A percentile compares a stretch with the other conserved stretches of the same genome.
These are phyloP conservation scores for Drosophila sturtevanti DNA, from an alignment of 1,140 invertebrate genomes.

Conservation along the genomic window DNA sequence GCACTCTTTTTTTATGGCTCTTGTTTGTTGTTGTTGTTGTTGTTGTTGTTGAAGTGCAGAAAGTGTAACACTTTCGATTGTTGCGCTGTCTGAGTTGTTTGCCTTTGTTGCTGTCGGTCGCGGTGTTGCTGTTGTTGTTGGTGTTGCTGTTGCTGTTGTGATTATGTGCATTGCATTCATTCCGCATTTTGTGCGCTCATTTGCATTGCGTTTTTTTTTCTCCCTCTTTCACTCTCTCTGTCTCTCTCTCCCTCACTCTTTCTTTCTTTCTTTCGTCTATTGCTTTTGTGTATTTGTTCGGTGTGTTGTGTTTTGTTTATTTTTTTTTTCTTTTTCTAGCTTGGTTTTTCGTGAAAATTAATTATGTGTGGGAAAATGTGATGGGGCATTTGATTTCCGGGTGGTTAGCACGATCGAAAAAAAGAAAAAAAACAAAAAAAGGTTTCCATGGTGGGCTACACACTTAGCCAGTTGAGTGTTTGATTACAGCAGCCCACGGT, in stretches of 20 bases:
- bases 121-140: background rate
- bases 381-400: slow-evolving; percentile 69
- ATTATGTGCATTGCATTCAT: slow-evolving; percentile 71
- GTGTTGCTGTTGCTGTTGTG: slow-evolving; percentile 41
- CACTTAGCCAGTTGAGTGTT: background rate
- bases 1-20: slow-evolving; percentile 72
- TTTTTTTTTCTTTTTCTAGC: slow-evolving; percentile 38
- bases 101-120: slow-evolving; percentile 16
- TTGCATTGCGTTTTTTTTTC: slow-evolving; percentile 65
- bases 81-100: slow-evolving; percentile 56
- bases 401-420: slow-evolving; percentile 40
- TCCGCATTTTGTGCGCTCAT: slow-evolving; percentile 75
- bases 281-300: too few relatives aligned
- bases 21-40: slow-evolving; percentile 49
- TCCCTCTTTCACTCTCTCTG: slow-evolving; percentile 23
- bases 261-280: slow-evolving; percentile 7
- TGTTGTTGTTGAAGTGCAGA: slow-evolving; percentile 73
- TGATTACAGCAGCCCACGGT: too few relatives aligned
- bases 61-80: slow-evolving; percentile 81
- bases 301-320: slow-evolving; percentile 22
- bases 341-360: slow-evolving; percentile 58
- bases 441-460: background rate
- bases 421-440: background rate
- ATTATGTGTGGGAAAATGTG: slow-evolving; percentile 79
- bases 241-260: background rate